Conservation (phyloP, 2,888 invertebrate genomes). For the Steinernema hermaphroditum region DNA sequence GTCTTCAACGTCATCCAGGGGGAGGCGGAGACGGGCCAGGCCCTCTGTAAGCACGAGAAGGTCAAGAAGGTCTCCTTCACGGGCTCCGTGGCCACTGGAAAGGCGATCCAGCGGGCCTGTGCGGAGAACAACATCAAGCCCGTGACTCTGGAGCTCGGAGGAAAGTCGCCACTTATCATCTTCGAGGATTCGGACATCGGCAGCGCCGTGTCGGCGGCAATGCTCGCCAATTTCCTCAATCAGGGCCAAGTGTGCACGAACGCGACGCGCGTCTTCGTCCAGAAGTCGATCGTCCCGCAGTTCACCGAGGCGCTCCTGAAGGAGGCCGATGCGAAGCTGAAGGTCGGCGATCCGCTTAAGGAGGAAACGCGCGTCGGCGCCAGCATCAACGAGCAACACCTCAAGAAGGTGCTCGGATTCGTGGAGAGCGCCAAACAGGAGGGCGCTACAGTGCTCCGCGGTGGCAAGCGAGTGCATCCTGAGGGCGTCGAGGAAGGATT, state of each 20-base stretch:
- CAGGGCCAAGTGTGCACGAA: constrained; percentile 73
- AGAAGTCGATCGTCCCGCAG: constrained; percentile 67
- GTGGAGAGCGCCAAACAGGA: constrained; percentile 69
- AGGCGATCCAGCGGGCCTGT: constrained; percentile 68
- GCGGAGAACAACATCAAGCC: constrained; percentile 67
- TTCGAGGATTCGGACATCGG: constrained; percentile 71
- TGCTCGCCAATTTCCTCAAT: constrained; percentile 72
- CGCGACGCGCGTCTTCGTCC: constrained; percentile 72
- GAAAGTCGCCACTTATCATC: constrained; percentile 71
- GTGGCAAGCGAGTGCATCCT: constrained; percentile 69
- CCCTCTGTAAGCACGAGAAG: constrained; percentile 68
- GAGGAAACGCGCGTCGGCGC: constrained; percentile 71
- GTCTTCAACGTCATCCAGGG: constrained; percentile 72
- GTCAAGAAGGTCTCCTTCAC: constrained; percentile 72
- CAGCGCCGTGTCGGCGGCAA: constrained; percentile 71
- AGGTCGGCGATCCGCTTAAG: constrained; percentile 55
- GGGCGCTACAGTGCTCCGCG: constrained; percentile 70
- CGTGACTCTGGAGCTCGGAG: constrained; percentile 71
- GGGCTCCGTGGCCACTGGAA: constrained; percentile 69
- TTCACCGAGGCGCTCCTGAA: constrained; percentile 69
- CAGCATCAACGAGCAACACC: constrained; percentile 70
- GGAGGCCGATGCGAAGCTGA: constrained; percentile 51
- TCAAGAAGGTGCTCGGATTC: constrained; percentile 69
- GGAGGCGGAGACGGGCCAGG: constrained; percentile 69
- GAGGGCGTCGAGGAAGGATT: constrained; percentile 67